Evolutionary conservation across 2,888 invertebrate species (phyloP).

Genomic region (Platycheirus albimanus): DNA sequence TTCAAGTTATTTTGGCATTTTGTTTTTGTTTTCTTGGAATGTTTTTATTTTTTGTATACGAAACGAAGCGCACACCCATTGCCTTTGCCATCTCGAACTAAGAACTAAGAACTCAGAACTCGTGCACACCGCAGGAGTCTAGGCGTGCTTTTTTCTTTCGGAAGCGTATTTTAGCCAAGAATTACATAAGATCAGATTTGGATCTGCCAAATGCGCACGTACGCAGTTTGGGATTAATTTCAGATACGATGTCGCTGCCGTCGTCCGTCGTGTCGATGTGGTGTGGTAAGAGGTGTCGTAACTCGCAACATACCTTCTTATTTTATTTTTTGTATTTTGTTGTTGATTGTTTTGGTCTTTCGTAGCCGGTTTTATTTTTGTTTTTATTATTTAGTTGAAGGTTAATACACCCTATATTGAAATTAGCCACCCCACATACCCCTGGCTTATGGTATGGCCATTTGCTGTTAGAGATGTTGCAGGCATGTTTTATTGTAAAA

Average conservation of each 20-base stretch:
- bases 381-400: conserved; percentile 19
- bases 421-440: background rate
- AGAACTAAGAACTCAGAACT: background rate
- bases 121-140: conserved; percentile 2
- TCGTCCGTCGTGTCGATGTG: no score
- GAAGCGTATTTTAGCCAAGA: background rate
- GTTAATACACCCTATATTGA: conserved; percentile 19
- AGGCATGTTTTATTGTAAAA: no score
- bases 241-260: background rate
- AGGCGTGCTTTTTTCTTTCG: background rate
- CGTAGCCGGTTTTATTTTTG: background rate
- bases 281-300: conserved; percentile 4
- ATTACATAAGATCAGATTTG: conserved; percentile 10
- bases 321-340: background rate
- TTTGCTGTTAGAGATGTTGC: no score
- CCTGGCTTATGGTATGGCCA: no score
- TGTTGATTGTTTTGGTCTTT: conserved; percentile 29
- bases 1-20: conserved; percentile 33
- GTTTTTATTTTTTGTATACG: no score
- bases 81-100: background rate
- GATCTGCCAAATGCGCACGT: conserved; percentile 37
- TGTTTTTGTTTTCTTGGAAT: conserved; percentile 4
- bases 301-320: background rate
- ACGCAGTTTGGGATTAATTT: conserved; percentile 11
- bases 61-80: background rate